Evolutionary conservation across 1,140 invertebrate species (phyloP).

Genomic region (Caenorhabditis remanei): DNA sequence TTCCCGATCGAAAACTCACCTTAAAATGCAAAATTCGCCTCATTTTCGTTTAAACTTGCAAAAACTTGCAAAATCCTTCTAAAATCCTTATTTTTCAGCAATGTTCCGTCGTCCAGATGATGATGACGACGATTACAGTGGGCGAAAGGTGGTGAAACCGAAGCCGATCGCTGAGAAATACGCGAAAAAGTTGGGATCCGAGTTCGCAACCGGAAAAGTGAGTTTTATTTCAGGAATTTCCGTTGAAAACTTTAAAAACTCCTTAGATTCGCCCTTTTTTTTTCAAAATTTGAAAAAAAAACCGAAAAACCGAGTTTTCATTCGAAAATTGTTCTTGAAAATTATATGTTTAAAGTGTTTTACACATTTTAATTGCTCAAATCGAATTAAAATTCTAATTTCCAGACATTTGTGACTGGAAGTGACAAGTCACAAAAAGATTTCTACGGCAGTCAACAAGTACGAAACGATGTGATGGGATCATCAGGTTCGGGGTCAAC

Average conservation of each 20-base stretch:
- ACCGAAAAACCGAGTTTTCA: no score
- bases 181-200: slow-evolving; percentile 59
- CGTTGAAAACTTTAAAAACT: no score
- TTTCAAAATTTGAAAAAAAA: not conserved
- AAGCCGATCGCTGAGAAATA: slow-evolving; percentile 66
- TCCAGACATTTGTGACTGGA: slow-evolving; percentile 64
- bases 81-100: slow-evolving; percentile 1
- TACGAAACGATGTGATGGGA: slow-evolving; percentile 20
- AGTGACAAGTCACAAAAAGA: slow-evolving; percentile 62
- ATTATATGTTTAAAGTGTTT: no score
- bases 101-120: not conserved
- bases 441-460: slow-evolving; percentile 65
- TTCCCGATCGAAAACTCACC: no score
- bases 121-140: slow-evolving; percentile 66
- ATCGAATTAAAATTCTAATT: not conserved
- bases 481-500: not conserved
- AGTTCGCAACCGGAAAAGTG: slow-evolving; percentile 58
- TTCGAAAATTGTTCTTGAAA: no score
- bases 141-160: slow-evolving; percentile 54
- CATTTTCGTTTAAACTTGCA: no score
- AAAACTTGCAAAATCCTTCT: not conserved
- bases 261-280: no score
- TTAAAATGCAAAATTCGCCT: no score
- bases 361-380: not conserved
- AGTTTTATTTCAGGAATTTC: no score